A percentile compares a stretch with the other conserved stretches of the same genome.
These are phyloP conservation scores for Callyntrura guangdongensis DNA, from an alignment of 2,888 invertebrate genomes.

Conservation along the genomic window DNA sequence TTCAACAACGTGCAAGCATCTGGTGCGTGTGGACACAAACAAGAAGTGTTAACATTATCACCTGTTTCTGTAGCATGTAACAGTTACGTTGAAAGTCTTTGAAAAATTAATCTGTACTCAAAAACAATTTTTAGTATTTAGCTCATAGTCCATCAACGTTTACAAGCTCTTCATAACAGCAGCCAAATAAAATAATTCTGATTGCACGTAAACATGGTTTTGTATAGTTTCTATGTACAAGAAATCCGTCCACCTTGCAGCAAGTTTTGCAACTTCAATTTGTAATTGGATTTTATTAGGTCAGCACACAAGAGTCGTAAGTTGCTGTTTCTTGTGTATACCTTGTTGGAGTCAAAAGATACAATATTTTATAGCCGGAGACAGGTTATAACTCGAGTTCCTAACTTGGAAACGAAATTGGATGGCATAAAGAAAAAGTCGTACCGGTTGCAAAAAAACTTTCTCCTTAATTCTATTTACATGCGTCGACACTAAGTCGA, in stretches of 20 bases:
- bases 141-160: neutral
- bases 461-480: constrained; percentile 61
- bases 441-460: constrained; percentile 10
- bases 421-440: constrained; percentile 32
- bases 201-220: neutral
- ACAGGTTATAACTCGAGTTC: neutral
- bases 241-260: too few relatives aligned
- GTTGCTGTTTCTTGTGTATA: constrained; percentile 44
- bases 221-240: too few relatives aligned
- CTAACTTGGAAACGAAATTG: neutral
- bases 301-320: constrained; percentile 64
- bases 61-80: too few relatives aligned
- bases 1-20: neutral
- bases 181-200: too few relatives aligned
- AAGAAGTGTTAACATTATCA: too few relatives aligned
- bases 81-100: too few relatives aligned
- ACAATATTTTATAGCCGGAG: neutral
- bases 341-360: neutral
- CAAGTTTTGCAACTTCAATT: constrained; percentile 47
- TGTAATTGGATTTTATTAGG: constrained; percentile 69
- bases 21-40: too few relatives aligned
- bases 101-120: too few relatives aligned
- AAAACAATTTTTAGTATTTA: too few relatives aligned
- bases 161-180: neutral
- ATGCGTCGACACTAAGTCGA: constrained; percentile 28